Base-by-base conservation (phyloP, 2,797 vertebrate species). In the Anguilla anguilla region DNA sequence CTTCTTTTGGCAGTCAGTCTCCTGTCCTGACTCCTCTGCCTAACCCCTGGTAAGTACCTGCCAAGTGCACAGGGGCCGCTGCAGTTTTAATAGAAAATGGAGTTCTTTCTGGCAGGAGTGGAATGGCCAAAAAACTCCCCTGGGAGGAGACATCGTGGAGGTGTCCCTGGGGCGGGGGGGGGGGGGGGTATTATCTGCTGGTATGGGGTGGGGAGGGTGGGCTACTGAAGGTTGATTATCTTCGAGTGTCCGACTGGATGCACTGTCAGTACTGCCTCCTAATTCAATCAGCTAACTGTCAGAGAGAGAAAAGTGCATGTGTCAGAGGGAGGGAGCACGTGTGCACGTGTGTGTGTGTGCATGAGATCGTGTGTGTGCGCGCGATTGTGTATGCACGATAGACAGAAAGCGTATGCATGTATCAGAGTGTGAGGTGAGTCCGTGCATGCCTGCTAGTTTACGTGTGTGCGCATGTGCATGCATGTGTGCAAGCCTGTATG, bases 151-250 rank as follows among this genome's bases (percentile, higher is more conserved):
- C 64, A 86, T 74, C 46, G 17, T 3, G 46, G 25, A 72, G 64
- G 64, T 17, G 67, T 86, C 85, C 85, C 67, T 74, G 64, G 79
- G 46, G 67, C 15, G 67, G 64, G 57, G 39, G 39, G 39, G 39
- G 1, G 39, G 39, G 67, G 25, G 53, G 67, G 67, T 87, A 55
- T 85, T 85, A 85, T 57, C 51, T 57, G 31, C 22, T 19, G 55
- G 28, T 28, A 55, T 61, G 83, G 15, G 53, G 67, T 6, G 43
- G n/a, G 13, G n/a, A n/a, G n/a, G n/a, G n/a, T n/a, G n/a, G 49
- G 46, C 64, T 51, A 82, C 19, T 17, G 49, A 7, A 69, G 87
- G 67, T 77, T 88, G 83, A 85, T 88, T 85, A 88, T 88, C 39
- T 69, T 69, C 53, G 51, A 77, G 53, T 19, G 83, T 19, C 49